Base-by-base conservation (phyloP, 2,797 vertebrate species). In the Amphiprion clarkii region DNA sequence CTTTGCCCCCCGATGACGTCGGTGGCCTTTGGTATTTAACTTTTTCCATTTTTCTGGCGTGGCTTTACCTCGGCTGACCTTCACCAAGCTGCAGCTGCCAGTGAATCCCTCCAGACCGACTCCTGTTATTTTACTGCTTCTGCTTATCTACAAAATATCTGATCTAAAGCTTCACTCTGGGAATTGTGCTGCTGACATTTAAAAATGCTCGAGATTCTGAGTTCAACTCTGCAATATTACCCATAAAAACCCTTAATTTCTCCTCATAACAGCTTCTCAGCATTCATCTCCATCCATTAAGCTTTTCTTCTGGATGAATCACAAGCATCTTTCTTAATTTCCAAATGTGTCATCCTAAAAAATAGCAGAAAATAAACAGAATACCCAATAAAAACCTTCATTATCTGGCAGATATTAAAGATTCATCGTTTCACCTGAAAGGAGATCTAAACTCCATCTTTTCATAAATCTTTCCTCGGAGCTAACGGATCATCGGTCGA, bases 11-110 rank as follows among this genome's bases (percentile, higher is more conserved):
- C 8, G 21, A 65, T 40, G 67, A 54, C 7, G 40, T 39, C 1
- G 7, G 12, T 44, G 31, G 8, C 63, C 57, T 72, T 62, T 72
- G 36, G 19, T 42, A 23, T 71, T 78, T 60, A 4, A 23, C 49
- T 16, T 46, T 17, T n/a, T 69, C 10, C 33, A 9, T 36, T 9
- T 36, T 10, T 9, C 33, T 9, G 31, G 31, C 6, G 31, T 61
- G 2, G 27, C 23, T 1, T 53, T 12, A 53, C 57, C 21, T 44
- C 52, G 33, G 29, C 51, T 55, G 58, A 54, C 39, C 53, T 36
- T 17, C 27, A 46, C 4, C 4, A 5, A 7, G 4, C 67, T 14
- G 46, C 36, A 31, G 33, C 46, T 60, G 33, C 33, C 8, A 2
- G 33, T 9, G 2, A 7, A 36, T 36, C 5, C 31, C 33, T 36